These are phyloP conservation scores for Silurus glanis DNA, from an alignment of 2,113 vertebrate genomes.

Conservation along the genomic window DNA sequence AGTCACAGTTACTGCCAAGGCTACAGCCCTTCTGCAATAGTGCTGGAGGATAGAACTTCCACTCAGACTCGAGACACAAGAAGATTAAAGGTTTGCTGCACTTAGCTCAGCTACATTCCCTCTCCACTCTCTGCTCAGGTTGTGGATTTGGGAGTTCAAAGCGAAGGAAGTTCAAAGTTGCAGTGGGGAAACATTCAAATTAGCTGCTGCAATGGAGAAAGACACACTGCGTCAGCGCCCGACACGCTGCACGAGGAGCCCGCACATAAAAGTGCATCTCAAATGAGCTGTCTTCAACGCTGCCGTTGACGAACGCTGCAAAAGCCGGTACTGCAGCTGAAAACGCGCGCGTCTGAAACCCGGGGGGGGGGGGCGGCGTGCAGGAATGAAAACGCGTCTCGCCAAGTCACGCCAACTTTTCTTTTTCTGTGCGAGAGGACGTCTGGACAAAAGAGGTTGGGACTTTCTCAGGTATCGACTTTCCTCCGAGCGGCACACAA, in stretches of 20 bases:
- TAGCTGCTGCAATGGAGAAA: slow-evolving; percentile 57
- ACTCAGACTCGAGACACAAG: slow-evolving; percentile 38
- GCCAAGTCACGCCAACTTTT: slow-evolving; percentile 35
- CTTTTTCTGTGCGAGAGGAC: slow-evolving; percentile 28
- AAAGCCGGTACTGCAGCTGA: neutral
- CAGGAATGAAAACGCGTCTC: slow-evolving; percentile 38
- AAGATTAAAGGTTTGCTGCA: slow-evolving; percentile 52
- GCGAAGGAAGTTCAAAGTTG: slow-evolving; percentile 73
- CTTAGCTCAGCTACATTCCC: slow-evolving; percentile 33
- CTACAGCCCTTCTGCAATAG: neutral
- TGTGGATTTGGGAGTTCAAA: slow-evolving; percentile 70
- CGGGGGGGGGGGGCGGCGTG: slow-evolving; percentile 2
- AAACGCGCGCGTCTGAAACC: neutral
- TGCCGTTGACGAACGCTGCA: slow-evolving; percentile 5
- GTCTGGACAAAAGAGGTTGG: slow-evolving; percentile 26
- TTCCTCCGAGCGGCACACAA: slow-evolving; percentile 49
- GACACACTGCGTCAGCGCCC: slow-evolving; percentile 10
- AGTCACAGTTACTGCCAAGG: neutral
- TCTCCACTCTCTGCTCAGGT: slow-evolving; percentile 31
- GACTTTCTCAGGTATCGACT: slow-evolving; percentile 56
- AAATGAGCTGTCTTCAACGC: slow-evolving; percentile 15
- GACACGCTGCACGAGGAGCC: slow-evolving; percentile 17
- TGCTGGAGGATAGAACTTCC: neutral
- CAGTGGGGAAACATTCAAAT: slow-evolving; percentile 65
- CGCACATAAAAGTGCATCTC: slow-evolving; percentile 37